Conservation (phyloP, 1,140 invertebrate species). For the Rhopalosiphum padi region DNA sequence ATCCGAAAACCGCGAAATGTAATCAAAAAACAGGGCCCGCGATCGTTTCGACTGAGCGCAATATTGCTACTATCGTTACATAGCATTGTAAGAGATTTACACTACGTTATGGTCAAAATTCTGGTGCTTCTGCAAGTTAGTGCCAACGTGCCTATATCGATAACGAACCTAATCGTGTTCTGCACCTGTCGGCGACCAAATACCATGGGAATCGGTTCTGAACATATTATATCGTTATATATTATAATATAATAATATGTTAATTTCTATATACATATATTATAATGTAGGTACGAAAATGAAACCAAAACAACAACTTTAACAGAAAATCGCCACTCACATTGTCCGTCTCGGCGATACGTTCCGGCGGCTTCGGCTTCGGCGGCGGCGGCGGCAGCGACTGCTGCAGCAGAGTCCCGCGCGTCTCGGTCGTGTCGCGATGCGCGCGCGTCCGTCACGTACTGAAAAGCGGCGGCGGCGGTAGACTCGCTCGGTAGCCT, state of each 20-base stretch:
- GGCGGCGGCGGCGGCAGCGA: conserved; percentile 9
- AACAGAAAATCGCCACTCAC: conserved; percentile 38
- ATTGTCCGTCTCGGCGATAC: not conserved
- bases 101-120: too few relatives aligned
- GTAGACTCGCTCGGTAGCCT: conserved; percentile 20
- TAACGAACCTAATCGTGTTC: too few relatives aligned
- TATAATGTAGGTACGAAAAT: too few relatives aligned
- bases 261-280: too few relatives aligned
- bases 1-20: not conserved
- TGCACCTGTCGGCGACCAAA: too few relatives aligned
- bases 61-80: not conserved
- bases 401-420: conserved; percentile 41
- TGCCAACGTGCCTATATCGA: too few relatives aligned
- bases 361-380: not conserved
- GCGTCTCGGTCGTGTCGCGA: conserved; percentile 35
- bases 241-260: too few relatives aligned
- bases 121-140: too few relatives aligned
- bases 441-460: conserved; percentile 49
- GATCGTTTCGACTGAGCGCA: not conserved
- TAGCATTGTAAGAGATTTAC: too few relatives aligned
- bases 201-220: too few relatives aligned
- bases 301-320: not conserved
- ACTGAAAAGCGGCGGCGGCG: conserved; percentile 40
- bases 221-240: not conserved
- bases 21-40: not conserved